A percentile compares a stretch with the other conserved stretches of the same genome.
These are phyloP conservation scores for Leucosticte australis DNA, from an alignment of 2,113 vertebrate genomes.

Conservation along the genomic window DNA sequence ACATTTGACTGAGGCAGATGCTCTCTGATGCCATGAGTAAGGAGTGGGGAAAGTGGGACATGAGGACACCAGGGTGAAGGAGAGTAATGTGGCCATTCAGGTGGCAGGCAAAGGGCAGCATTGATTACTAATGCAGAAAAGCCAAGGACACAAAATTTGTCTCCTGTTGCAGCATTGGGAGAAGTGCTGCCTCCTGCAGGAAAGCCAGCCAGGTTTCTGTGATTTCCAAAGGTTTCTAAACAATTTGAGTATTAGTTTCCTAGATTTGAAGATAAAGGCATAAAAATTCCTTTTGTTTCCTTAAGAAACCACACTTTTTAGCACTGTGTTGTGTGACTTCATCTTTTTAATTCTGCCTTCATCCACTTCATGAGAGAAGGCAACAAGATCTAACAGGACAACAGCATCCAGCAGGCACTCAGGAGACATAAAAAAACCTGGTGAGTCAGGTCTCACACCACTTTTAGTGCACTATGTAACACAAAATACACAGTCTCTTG, in stretches of 20 bases:
- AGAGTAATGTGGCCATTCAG: not conserved
- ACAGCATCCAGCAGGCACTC: not conserved
- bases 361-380: too few relatives aligned
- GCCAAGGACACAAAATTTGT: not conserved
- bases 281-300: not conserved
- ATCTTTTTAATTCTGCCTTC: too few relatives aligned
- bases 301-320: not conserved
- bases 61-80: not conserved
- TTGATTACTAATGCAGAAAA: not conserved
- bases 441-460: not conserved
- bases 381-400: not conserved
- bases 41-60: not conserved
- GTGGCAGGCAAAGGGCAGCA: not conserved
- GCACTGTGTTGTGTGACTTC: not conserved
- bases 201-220: not conserved
- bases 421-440: not conserved
- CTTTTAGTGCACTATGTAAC: not conserved
- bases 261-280: not conserved
- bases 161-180: not conserved
- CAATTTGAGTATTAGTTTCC: not conserved
- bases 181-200: not conserved
- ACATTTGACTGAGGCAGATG: not conserved
- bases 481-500: not conserved
- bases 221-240: not conserved
- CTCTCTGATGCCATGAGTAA: not conserved